Percentiles rank a stretch among this genome's conserved stretches.
Evolutionary conservation across 2,113 vertebrate genomes (phyloP).

Genomic region (Laterallus jamaicensis): DNA sequence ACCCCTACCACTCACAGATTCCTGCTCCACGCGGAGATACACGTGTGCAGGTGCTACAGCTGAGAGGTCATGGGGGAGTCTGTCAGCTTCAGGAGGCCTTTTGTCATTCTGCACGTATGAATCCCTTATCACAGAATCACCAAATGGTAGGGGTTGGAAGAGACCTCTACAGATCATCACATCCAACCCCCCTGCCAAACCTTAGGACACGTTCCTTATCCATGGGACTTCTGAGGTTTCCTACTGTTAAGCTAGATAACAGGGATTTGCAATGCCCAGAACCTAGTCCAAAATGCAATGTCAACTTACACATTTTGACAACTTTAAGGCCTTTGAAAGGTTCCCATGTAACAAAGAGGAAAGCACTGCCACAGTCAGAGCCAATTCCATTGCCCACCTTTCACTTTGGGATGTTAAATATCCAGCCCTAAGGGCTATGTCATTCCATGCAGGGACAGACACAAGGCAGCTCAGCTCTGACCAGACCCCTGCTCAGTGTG

Average conservation of each 20-base stretch:
- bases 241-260: neutral
- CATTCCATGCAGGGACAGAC: neutral
- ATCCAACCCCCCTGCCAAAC: too few relatives aligned
- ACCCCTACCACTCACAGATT: neutral
- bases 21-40: neutral
- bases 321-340: neutral
- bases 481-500: rapidly evolving
- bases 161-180: too few relatives aligned
- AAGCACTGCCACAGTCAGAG: rapidly evolving
- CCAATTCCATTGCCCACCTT: neutral
- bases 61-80: neutral
- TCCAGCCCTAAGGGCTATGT: neutral
- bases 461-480: neutral
- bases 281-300: neutral
- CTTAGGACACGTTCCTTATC: too few relatives aligned
- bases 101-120: neutral
- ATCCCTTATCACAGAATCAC: neutral
- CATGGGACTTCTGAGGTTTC: neutral
- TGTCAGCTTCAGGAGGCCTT: neutral
- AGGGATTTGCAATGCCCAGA: neutral
- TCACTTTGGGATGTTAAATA: neutral
- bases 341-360: neutral
- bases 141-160: too few relatives aligned
- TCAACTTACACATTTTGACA: neutral
- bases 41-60: neutral